A percentile compares a stretch with the other conserved stretches of the same genome.
These are phyloP conservation scores for Eristalis intricaria DNA, from an alignment of 2,888 invertebrate species.

Conservation along the genomic window DNA sequence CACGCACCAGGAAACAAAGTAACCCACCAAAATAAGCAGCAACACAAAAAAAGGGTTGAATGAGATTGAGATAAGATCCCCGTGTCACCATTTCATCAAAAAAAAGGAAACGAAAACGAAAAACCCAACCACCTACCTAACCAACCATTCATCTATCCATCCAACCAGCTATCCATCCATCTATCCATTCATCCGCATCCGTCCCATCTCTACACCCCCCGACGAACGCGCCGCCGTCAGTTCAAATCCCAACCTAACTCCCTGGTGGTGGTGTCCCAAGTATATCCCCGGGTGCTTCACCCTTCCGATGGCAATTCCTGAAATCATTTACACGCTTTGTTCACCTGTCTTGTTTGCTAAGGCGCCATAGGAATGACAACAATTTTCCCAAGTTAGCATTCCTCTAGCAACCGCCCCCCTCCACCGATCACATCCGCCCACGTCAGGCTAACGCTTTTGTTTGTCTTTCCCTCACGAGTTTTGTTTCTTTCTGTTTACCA, in stretches of 20 bases:
- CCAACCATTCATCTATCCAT: neutral
- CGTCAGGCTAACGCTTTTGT: neutral
- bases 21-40: neutral
- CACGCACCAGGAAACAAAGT: neutral
- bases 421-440: neutral
- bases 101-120: neutral
- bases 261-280: neutral
- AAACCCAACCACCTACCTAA: conserved; percentile 2
- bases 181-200: conserved; percentile 1
- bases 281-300: neutral
- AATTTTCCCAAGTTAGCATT: conserved; percentile 32
- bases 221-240: too few relatives aligned
- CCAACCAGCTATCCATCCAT: conserved; percentile 9
- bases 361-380: conserved; percentile 52
- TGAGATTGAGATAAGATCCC: conserved; percentile 8
- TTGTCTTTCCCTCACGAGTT: neutral
- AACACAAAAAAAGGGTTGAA: neutral
- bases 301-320: conserved; percentile 20
- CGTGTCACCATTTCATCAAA: conserved; percentile 18
- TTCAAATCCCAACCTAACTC: neutral
- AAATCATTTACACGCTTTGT: conserved; percentile 56
- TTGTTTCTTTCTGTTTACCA: conserved; percentile 12
- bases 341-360: conserved; percentile 49
- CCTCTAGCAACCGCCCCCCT: neutral
- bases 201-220: neutral